phyloP scores from a whole-genome alignment of 1,140 invertebrate species.

The Amyelois transitella region DNA sequence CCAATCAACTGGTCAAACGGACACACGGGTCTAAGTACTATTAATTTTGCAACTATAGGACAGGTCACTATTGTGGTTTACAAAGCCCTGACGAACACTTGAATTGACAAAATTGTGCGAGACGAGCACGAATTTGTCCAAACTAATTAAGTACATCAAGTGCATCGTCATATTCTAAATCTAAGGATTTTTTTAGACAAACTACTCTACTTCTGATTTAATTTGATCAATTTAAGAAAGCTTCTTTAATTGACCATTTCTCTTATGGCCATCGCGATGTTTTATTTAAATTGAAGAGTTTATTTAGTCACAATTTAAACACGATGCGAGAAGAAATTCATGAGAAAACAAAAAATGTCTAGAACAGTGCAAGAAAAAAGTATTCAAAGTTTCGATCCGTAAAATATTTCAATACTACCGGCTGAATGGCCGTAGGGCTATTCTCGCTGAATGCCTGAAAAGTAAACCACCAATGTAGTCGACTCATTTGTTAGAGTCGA shows the following conservation, averaged over 20 bases:
- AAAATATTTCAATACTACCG: slow-evolving; percentile 76
- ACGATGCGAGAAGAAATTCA: slow-evolving; percentile 65
- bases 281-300: slow-evolving; percentile 23
- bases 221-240: slow-evolving; percentile 21
- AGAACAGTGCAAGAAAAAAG: slow-evolving; percentile 70
- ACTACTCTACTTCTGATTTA: slow-evolving; percentile 28
- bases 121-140: slow-evolving; percentile 45
- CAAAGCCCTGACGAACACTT: slow-evolving; percentile 51
- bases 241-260: slow-evolving; percentile 31
- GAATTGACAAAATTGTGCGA: slow-evolving; percentile 48
- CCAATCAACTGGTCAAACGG: slow-evolving; percentile 41
- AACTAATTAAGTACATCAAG: slow-evolving; percentile 49
- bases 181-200: slow-evolving; percentile 24
- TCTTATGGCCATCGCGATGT: slow-evolving; percentile 15
- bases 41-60: slow-evolving; percentile 73
- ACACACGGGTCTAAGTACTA: slow-evolving; percentile 41
- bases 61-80: slow-evolving; percentile 65
- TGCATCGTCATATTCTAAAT: slow-evolving; percentile 45
- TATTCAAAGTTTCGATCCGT: slow-evolving; percentile 66
- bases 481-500: slow-evolving; percentile 65
- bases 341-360: slow-evolving; percentile 60
- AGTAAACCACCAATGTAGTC: slow-evolving; percentile 74
- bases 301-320: slow-evolving; percentile 40
- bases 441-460: slow-evolving; percentile 80
- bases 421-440: slow-evolving; percentile 80